Evolutionary conservation across 1,140 invertebrate genomes (phyloP), one percentile per base, ranked within the genome.

Genomic region (Andricus grossulariae): DNA sequence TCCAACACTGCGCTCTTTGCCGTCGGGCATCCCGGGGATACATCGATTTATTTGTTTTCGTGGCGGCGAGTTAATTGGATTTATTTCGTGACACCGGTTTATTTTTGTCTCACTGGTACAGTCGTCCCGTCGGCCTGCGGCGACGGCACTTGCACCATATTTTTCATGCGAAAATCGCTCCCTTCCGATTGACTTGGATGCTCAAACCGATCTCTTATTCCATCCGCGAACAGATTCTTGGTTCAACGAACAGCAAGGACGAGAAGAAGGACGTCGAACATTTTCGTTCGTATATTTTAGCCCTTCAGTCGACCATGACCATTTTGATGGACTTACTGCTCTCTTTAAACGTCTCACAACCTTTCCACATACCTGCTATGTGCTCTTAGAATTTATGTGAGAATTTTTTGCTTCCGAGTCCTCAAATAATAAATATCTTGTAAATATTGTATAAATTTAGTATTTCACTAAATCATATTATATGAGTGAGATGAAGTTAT

Each of bases 21-120:
- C 74, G 73, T 71, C 66, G 66, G n/a, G 32, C 77, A 32, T 79
- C 77, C 75, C 74, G 70, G 77, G 77, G 78, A 83, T 82, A 82
- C 80, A 82, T 87, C 84, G 81, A 85, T 87, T 85, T 86, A 87
- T 87, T 86, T 85, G 83, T 87, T 87, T 87, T 86, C 84, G 78
- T 74, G 52, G 39, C 78, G 49, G 74, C 82, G 75, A 82, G 79
- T 85, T 86, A 87, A 87, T 87, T 87, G 85, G 80, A 86, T 87
- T 85, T 84, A 86, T 83, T 84, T 84, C 81, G 75, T 78, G 82
- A 84, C 75, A 74, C 79, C 74, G 71, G 72, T 74, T 81, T 86
- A 83, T 85, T 86, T 85, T 83, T 81, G 70, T 85, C 81, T 74
- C 75, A 78, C 32, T 76, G 57, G 66, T 77, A 82, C 70, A 72